These are phyloP conservation scores for Prunella fulvescens DNA, from an alignment of 2,113 vertebrate species.

Conservation along the genomic window DNA sequence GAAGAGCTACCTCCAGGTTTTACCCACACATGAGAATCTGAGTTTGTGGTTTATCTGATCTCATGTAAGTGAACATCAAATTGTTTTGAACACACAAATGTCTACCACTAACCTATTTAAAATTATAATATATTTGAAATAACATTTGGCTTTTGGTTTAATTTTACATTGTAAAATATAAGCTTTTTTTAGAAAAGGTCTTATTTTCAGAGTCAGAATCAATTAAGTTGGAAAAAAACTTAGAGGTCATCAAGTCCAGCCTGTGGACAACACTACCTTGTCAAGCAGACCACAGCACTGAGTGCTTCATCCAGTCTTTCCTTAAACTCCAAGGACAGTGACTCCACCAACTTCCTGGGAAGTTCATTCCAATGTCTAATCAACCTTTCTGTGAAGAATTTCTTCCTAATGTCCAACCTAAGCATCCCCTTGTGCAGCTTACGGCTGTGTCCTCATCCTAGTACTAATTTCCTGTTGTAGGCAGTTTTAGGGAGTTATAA, in stretches of 20 bases:
- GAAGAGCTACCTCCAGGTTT: neutral
- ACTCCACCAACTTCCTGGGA: neutral
- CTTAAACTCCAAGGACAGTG: neutral
- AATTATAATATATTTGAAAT: neutral
- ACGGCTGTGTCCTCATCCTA: neutral
- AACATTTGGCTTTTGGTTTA: neutral
- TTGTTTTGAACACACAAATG: neutral
- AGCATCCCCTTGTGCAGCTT: neutral
- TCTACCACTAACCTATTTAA: neutral
- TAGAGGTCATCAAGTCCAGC: accelerated
- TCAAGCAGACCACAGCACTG: neutral
- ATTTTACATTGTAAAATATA: neutral
- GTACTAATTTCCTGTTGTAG: neutral
- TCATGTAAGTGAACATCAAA: neutral
- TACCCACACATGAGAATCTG: neutral
- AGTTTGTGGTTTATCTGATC: neutral
- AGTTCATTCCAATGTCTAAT: neutral
- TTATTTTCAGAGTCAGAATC: neutral
- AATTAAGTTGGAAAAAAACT: neutral
- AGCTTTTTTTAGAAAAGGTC: neutral
- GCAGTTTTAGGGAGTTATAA: no score
- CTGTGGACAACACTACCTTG: accelerated
- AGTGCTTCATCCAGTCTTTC: neutral
- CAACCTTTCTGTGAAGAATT: neutral
- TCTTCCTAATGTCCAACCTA: neutral